phyloP scores from a whole-genome alignment of 2,888 invertebrate species.

The Globia sparganii region DNA sequence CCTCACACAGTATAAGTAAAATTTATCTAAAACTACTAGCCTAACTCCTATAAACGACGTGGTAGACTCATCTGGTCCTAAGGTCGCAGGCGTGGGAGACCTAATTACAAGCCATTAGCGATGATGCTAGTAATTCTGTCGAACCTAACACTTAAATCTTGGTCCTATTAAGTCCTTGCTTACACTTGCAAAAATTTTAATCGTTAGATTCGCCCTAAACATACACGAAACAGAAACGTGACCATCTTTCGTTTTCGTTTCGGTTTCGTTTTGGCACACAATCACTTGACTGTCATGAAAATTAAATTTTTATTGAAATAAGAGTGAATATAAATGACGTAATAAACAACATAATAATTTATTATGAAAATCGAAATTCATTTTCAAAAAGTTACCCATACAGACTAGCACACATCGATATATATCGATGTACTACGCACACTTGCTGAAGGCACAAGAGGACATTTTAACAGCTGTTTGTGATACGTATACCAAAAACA shows the following conservation, averaged over 20 bases:
- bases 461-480: background rate
- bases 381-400: background rate
- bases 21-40: slow-evolving; percentile 26
- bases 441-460: background rate
- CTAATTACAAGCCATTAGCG: slow-evolving; percentile 53
- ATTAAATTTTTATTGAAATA: background rate
- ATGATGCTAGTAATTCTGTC: slow-evolving; percentile 40
- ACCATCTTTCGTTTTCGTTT: no score
- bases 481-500: background rate
- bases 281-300: background rate
- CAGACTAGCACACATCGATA: no score
- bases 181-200: slow-evolving; percentile 3
- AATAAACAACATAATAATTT: background rate
- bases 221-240: no score
- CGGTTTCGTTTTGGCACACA: no score
- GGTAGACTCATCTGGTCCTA: slow-evolving; percentile 44
- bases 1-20: slow-evolving; percentile 26
- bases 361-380: background rate
- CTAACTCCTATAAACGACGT: slow-evolving; percentile 11
- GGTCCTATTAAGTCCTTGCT: slow-evolving; percentile 6
- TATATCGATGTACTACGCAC: no score
- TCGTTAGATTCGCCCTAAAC: background rate
- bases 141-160: slow-evolving; percentile 24
- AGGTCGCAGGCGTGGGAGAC: slow-evolving; percentile 16
- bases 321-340: background rate